Base-by-base conservation (phyloP, 1,140 invertebrate species). In the Ceratosolen fusciceps region DNA sequence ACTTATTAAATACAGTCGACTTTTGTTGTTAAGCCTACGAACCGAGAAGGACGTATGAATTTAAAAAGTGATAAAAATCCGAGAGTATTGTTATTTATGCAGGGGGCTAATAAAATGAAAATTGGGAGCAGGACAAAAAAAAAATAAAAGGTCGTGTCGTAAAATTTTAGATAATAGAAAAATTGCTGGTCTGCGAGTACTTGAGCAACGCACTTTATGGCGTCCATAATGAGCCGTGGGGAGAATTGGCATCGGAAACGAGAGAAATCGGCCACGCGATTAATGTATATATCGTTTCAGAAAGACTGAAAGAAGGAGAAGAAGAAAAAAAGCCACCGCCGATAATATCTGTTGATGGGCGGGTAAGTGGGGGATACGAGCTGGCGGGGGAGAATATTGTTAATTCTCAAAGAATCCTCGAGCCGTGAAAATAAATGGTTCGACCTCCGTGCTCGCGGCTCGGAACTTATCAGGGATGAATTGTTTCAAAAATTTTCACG, bases 401-500 rank as follows among this genome's bases (percentile, higher is more conserved):
- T 54, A 34, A 21, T 54, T 31, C 49, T 34, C 24, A 54, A 10
- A 3, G 54, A 47, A 19, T 34, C 47, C 5, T 19, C 9, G 9
- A 52, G 19, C 12, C 16, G 14, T 10, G 14, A 73, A 73, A 31
- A 31, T 29, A 71, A 71, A 31, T 56, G 29, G 31, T 7, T 1
- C 14, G 34, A 56, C 71, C 9, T 37, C 21, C 52, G 16, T 52
- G 1, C 19, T n/a, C n/a, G 26, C 4, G 21, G 21, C 14, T 31
- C 26, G 14, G 24, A 52, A 71, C 26, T 49, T 71, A 52, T 49
- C 26, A 34, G 43, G 21, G 43, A 31, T 39, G 71, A 72, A 73
- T 73, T 54, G 71, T 58, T 73, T 73, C 19, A 49, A 47, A 74
- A 60, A 43, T 60, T 19, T 74, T 47, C 34, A 62, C 72, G 39